Conservation (phyloP, 1,140 invertebrate species). For the Diuraphis noxia region DNA sequence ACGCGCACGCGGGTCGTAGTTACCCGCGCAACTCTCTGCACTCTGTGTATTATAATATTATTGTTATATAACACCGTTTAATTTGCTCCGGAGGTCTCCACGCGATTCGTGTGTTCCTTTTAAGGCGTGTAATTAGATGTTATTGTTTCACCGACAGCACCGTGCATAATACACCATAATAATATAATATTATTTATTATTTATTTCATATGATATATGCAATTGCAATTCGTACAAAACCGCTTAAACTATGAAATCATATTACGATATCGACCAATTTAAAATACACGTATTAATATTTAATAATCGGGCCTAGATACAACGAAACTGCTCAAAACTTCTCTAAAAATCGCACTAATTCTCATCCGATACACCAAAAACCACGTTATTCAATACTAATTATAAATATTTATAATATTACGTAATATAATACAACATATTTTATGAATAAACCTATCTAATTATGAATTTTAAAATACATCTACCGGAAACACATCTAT, state of each 20-base stretch:
- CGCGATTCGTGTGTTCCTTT: not conserved
- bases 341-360: no score
- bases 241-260: not conserved
- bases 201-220: not conserved
- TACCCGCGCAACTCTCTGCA: not conserved
- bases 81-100: not conserved
- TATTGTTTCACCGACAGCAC: not conserved
- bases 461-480: no score
- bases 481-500: not conserved
- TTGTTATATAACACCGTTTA: not conserved
- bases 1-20: not conserved
- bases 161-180: not conserved
- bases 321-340: not conserved
- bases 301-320: not conserved
- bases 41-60: not conserved
- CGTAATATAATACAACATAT: no score
- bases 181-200: not conserved
- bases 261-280: not conserved
- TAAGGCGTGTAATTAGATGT: conserved; percentile 1
- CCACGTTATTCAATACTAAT: no score
- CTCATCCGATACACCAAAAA: no score
- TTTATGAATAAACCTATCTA: no score
- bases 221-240: not conserved
- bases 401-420: no score
- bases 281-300: not conserved